These are phyloP conservation scores for Drosophila aldrichi DNA, from an alignment of 2,888 invertebrate species.

Conservation along the genomic window DNA sequence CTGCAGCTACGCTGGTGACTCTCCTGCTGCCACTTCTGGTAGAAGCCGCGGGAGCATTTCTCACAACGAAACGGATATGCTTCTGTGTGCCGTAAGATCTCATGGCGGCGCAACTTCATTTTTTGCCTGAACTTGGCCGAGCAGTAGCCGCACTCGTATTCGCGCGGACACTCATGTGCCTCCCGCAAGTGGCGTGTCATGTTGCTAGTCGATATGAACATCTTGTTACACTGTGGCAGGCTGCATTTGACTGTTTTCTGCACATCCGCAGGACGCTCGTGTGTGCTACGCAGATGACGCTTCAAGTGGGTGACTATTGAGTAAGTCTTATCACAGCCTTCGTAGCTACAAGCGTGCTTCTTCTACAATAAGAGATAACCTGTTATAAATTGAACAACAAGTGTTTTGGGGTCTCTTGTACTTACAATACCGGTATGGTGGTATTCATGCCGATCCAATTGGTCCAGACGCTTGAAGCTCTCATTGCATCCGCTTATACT, in stretches of 20 bases:
- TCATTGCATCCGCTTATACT: slow-evolving; percentile 86
- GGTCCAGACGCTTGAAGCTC: slow-evolving; percentile 86
- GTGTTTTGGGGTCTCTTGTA: neutral
- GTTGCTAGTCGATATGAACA: slow-evolving; percentile 86
- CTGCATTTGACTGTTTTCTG: slow-evolving; percentile 74
- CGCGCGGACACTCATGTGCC: slow-evolving; percentile 85
- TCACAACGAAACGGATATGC: slow-evolving; percentile 86
- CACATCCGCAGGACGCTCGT: slow-evolving; percentile 78
- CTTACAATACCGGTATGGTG: slow-evolving; percentile 87
- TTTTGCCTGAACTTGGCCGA: slow-evolving; percentile 87
- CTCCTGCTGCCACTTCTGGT: slow-evolving; percentile 85
- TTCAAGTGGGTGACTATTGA: slow-evolving; percentile 88
- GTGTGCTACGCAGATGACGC: slow-evolving; percentile 87
- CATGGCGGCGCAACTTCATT: slow-evolving; percentile 87
- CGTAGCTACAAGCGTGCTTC: slow-evolving; percentile 87
- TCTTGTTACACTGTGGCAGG: slow-evolving; percentile 85
- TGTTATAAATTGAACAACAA: neutral
- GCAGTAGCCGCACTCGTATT: slow-evolving; percentile 87
- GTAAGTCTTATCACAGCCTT: slow-evolving; percentile 88
- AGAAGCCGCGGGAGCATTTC: slow-evolving; percentile 86
- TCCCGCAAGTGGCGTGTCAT: slow-evolving; percentile 87
- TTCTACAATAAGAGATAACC: slow-evolving; percentile 82
- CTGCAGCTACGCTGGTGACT: slow-evolving; percentile 85
- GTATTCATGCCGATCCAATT: slow-evolving; percentile 87
- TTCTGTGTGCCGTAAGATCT: slow-evolving; percentile 86